Base-by-base conservation (phyloP, 2,113 vertebrate genomes). In the Corythoichthys intestinalis region DNA sequence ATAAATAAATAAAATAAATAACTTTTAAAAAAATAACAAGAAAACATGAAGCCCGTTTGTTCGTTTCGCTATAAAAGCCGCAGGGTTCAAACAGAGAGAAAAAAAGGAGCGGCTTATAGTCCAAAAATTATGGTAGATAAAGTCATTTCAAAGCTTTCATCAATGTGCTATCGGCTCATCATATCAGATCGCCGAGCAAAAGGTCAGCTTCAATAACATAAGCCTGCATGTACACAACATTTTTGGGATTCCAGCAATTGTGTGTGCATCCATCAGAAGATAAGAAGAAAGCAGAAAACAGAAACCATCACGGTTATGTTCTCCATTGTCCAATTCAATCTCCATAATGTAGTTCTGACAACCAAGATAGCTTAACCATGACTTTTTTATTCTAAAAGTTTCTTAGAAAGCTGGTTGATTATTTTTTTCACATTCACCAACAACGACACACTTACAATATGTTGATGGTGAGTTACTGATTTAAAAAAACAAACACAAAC, bases 81-180 rank as follows among this genome's bases (percentile, higher is more conserved):
- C 20, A 28, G 20, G 20, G 20, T 28, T 28, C 20, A 28, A 28
- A 28, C 20, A 28, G 20, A 28, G 20, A 28, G 20, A 28, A 28
- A 28, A 28, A 28, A 28, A 28, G 20, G 20, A 28, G 20, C 20
- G 20, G 20, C 20, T 28, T 28, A 28, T 28, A 28, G 20, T 28
- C 20, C 20, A 28, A 28, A 28, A 28, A 28, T 28, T 28, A 28
- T 28, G 20, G 20, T 56, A 79, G 87, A 88, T 81, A 80, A 85
- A 78, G 74, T 68, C 35, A n/a, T 76, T 77, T 78, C 71, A 74
- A 65, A 78, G 80, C 83, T 82, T 88, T 88, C 80, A 87, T 84
- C 76, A 75, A 35, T 63, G 47, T 61, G 76, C 77, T 88, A 88
- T 90, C 88, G 85, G 73, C 54, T 69, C 81, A 28, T 88, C 73